Conservation (phyloP, 2,888 invertebrate genomes). For the Andrena hattorfiana region DNA sequence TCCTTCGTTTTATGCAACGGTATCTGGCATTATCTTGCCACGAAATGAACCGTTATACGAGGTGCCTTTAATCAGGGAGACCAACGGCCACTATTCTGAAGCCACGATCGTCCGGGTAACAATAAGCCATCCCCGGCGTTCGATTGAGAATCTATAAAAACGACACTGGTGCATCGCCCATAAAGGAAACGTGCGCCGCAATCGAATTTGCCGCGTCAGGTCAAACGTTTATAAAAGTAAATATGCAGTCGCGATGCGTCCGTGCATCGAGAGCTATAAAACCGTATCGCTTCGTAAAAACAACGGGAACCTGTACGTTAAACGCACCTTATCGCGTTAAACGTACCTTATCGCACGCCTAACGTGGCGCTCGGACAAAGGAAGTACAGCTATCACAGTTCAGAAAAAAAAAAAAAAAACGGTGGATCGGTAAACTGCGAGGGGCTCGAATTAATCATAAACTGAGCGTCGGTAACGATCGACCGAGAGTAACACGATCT, state of each 20-base stretch:
- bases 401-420: background rate
- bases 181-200: background rate
- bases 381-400: background rate
- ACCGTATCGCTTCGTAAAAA: background rate
- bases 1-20: slow-evolving; percentile 30
- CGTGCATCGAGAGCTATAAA: background rate
- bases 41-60: slow-evolving; percentile 27
- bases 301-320: background rate
- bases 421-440: slow-evolving; percentile 2
- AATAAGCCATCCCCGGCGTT: background rate
- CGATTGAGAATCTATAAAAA: background rate
- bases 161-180: background rate
- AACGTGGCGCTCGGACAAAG: slow-evolving; percentile 21
- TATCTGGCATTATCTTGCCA: slow-evolving; percentile 17
- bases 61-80: slow-evolving; percentile 7
- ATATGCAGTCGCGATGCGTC: background rate
- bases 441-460: background rate
- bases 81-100: background rate
- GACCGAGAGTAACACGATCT: background rate
- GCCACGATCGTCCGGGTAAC: background rate
- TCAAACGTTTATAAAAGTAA: slow-evolving; percentile 17
- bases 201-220: background rate
- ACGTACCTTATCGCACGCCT: slow-evolving; percentile 7
- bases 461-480: background rate
- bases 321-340: no score